These are phyloP conservation scores for Idaea straminata DNA, from an alignment of 2,888 invertebrate genomes.

Conservation along the genomic window DNA sequence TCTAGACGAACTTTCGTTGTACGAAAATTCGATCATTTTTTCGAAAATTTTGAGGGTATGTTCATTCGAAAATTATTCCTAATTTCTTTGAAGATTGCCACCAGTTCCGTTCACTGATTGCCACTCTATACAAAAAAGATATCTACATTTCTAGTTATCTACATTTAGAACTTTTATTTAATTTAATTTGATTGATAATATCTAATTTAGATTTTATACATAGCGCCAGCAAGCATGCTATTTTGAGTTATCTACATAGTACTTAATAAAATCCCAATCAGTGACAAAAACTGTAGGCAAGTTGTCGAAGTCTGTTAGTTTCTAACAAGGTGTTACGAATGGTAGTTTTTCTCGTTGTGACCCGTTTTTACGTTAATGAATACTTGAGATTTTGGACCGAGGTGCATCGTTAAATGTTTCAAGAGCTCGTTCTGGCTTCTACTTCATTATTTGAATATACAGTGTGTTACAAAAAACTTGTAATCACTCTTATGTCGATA, in stretches of 20 bases:
- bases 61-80: too few species aligned
- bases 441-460: constrained; percentile 8
- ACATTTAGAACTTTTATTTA: not conserved
- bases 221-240: too few species aligned
- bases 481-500: too few species aligned
- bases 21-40: too few species aligned
- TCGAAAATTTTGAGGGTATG: too few species aligned
- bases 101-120: too few species aligned
- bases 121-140: not conserved
- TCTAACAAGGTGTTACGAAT: constrained; percentile 11
- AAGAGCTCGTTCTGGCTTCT: constrained; percentile 26
- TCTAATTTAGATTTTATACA: not conserved
- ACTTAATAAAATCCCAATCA: not conserved
- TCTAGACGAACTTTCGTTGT: too few species aligned
- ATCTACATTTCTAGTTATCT: not conserved
- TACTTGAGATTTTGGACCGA: constrained; percentile 32
- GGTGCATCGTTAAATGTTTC: constrained; percentile 44
- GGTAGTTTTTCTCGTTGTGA: constrained; percentile 21
- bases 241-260: not conserved
- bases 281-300: not conserved
- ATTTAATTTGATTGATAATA: not conserved
- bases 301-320: constrained; percentile 3
- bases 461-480: too few species aligned
- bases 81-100: too few species aligned
- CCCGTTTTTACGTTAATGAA: constrained; percentile 38